phyloP scores from a whole-genome alignment of 2,888 invertebrate species.

The Acrobasis suavella region DNA sequence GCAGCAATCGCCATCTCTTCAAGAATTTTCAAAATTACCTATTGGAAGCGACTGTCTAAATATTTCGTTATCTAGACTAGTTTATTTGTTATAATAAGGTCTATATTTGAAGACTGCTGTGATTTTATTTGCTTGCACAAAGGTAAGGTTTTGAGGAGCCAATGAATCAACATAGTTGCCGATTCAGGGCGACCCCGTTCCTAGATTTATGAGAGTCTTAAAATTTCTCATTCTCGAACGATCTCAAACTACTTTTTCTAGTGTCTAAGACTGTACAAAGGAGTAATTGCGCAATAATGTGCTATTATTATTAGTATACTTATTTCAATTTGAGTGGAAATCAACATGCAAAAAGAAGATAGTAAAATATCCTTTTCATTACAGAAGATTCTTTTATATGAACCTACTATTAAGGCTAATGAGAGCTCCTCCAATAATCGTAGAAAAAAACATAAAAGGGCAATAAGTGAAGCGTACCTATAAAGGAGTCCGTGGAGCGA shows the following conservation, averaged over 20 bases:
- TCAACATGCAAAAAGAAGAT: not conserved
- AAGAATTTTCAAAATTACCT: too few species aligned
- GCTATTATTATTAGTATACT: too few species aligned
- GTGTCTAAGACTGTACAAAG: too few species aligned
- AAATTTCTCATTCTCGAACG: conserved; percentile 15
- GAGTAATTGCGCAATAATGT: too few species aligned
- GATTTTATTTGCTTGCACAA: conserved; percentile 18
- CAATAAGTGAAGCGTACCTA: conserved; percentile 34
- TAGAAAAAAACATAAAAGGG: conserved; percentile 38
- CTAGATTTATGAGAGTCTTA: conserved; percentile 17
- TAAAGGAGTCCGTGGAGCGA: conserved; percentile 37
- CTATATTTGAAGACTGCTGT: not conserved
- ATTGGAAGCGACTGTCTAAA: too few species aligned
- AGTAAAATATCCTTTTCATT: not conserved
- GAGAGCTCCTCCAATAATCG: conserved; percentile 29
- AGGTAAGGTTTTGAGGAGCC: conserved; percentile 17
- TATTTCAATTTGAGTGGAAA: too few species aligned
- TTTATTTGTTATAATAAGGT: not conserved
- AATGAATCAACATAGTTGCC: conserved; percentile 18
- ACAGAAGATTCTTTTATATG: too few species aligned
- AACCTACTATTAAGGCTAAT: conserved; percentile 19
- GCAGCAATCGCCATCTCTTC: too few species aligned
- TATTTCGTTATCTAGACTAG: not conserved
- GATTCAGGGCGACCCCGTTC: not conserved
- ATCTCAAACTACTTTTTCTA: conserved; percentile 1